phyloP scores from a whole-genome alignment of 2,797 vertebrate species.

The Oreonectes daqikongensis region DNA sequence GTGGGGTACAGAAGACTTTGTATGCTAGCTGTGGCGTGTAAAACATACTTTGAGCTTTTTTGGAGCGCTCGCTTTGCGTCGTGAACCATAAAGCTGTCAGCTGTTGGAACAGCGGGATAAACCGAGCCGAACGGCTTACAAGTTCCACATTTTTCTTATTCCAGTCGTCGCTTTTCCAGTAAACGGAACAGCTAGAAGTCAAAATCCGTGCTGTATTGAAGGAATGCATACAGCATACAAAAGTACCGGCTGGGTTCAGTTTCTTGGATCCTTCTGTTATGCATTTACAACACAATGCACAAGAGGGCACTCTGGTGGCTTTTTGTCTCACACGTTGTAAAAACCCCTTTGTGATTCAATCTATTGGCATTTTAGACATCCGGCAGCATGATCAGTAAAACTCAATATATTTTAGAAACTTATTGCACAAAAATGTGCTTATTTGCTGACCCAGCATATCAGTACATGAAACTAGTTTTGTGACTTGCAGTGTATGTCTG shows the following conservation, averaged over 20 bases:
- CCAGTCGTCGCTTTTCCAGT: slow-evolving; percentile 27
- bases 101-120: slow-evolving; percentile 49
- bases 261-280: slow-evolving; percentile 24
- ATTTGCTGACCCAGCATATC: not conserved
- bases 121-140: slow-evolving; percentile 13
- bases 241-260: not conserved
- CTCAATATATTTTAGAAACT: no score
- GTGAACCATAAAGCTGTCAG: slow-evolving; percentile 55
- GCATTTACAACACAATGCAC: slow-evolving; percentile 41
- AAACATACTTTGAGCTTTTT: slow-evolving; percentile 38
- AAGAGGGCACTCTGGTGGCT: slow-evolving; percentile 44
- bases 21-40: slow-evolving; percentile 43
- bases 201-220: not conserved
- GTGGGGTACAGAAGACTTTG: slow-evolving; percentile 13
- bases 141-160: slow-evolving; percentile 35
- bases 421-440: not conserved
- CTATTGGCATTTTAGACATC: slow-evolving; percentile 1
- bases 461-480: not conserved
- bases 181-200: slow-evolving; percentile 3
- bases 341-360: slow-evolving; percentile 19
- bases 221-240: not conserved
- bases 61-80: slow-evolving; percentile 40
- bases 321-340: slow-evolving; percentile 8
- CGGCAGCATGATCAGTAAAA: not conserved
- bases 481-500: not conserved